Percentiles rank a stretch among this genome's conserved stretches.
phyloP scores from a whole-genome alignment of 2,797 vertebrate species.

The Carduelis carduelis region DNA sequence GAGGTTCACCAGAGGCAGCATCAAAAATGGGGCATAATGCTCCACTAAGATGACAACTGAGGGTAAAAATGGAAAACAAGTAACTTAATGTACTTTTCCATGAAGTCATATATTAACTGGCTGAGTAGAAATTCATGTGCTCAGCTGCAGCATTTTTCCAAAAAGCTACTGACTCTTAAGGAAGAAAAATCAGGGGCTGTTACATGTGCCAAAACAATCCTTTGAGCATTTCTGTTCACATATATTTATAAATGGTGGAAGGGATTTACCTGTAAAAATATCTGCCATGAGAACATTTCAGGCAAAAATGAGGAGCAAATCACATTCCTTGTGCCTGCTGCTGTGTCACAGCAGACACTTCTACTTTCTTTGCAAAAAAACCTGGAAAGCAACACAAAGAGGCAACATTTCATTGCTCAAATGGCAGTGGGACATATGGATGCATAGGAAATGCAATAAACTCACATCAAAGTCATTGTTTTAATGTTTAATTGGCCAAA shows the following conservation, averaged over 20 bases:
- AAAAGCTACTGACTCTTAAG: background rate
- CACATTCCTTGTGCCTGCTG: fast-evolving
- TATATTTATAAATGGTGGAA: background rate
- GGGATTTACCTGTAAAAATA: background rate
- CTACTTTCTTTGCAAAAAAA: background rate
- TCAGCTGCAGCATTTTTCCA: background rate
- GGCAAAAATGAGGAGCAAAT: background rate
- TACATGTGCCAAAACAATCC: background rate
- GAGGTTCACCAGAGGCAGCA: background rate
- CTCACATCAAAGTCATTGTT: background rate
- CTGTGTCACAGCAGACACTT: background rate
- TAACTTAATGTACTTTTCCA: background rate
- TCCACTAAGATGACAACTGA: background rate
- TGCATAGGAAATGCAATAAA: background rate
- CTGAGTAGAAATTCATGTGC: background rate
- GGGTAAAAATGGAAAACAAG: background rate
- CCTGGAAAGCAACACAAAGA: background rate
- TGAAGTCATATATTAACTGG: background rate
- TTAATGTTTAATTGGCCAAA: background rate
- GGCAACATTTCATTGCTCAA: background rate
- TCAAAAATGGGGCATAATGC: background rate
- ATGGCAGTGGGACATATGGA: background rate
- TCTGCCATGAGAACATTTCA: background rate
- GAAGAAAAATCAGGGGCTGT: background rate
- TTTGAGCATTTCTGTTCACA: background rate